Evolutionary conservation across 2,113 vertebrate species (phyloP), one percentile per base, ranked within the genome.

Genomic region (Athene noctua): DNA sequence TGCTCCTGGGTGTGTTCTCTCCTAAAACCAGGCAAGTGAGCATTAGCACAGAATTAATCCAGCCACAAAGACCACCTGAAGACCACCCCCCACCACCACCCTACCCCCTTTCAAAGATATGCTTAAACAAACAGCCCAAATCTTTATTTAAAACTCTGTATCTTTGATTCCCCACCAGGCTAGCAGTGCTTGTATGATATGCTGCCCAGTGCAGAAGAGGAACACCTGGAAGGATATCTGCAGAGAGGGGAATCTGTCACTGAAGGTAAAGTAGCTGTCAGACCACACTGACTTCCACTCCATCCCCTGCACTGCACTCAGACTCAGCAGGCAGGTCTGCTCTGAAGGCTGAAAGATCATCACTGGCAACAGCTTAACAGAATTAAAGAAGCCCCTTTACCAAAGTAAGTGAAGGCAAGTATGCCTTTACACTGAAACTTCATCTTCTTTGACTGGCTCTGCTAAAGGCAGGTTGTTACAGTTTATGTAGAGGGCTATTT

Each of bases 241-340:
- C 49, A 73, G 88, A 71, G 62, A 78, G 36, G 10, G 83, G 30
- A 66, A 72, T 22, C 51, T n/a, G 40, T 21, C 49, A 32, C 30
- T 21, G 51, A 81, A 44, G 26, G 71, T 10, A 5, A 18, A 86
- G 71, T 1, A 72, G 70, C 40, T 80, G 66, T 72, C 66, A 87
- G 65, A 67, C 20, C 22, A 9, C 72, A 26, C 0, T 26, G 67
- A 9, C 20, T 40, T 42, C 9, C 26, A 70, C 34, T 10, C 19
- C 52, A 26, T 7, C 4, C 58, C 1, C 0, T 21, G 52, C 52
- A 16, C 15, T 3, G 47, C 42, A 5, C 34, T 25, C 30, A 46
- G 42, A 3, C 18, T 5, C 55, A 63, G 89, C 32, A 23, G 55
- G 49, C 51, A 79, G 38, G 6, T 59, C 77, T 74, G 38, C 70